phyloP scores from a whole-genome alignment of 2,888 invertebrate species.

The Luperina testacea region DNA sequence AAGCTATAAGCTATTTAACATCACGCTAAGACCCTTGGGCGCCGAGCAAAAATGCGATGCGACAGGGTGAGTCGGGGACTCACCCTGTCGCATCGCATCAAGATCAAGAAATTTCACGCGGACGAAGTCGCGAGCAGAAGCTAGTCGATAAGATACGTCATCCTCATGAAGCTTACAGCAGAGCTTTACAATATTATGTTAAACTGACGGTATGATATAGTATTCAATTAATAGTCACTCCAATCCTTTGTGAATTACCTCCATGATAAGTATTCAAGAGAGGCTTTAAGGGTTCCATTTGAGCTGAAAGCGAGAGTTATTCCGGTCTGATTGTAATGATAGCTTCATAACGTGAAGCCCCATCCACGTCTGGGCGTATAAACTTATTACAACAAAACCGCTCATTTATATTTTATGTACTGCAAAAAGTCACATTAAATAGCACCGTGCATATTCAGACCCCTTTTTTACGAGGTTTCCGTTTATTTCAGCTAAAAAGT shows the following conservation, averaged over 20 bases:
- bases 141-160: neutral
- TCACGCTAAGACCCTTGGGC: too few species aligned
- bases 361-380: constrained; percentile 34
- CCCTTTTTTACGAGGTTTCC: constrained; percentile 63
- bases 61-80: too few species aligned
- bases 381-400: constrained; percentile 63
- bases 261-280: constrained; percentile 7
- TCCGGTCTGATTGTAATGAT: constrained; percentile 31
- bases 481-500: constrained; percentile 64
- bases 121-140: neutral
- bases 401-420: constrained; percentile 66
- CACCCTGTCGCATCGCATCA: too few species aligned
- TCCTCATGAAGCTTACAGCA: neutral
- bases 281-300: constrained; percentile 13
- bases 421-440: constrained; percentile 66
- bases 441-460: constrained; percentile 60
- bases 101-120: neutral
- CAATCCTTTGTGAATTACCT: constrained; percentile 2
- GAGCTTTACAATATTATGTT: neutral
- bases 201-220: neutral
- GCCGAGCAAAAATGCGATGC: neutral
- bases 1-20: neutral
- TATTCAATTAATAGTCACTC: neutral
- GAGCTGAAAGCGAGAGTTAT: constrained; percentile 19
- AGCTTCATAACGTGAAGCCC: constrained; percentile 38